Conservation (phyloP, 2,888 invertebrate species). For the Lamellibrachia satsuma region DNA sequence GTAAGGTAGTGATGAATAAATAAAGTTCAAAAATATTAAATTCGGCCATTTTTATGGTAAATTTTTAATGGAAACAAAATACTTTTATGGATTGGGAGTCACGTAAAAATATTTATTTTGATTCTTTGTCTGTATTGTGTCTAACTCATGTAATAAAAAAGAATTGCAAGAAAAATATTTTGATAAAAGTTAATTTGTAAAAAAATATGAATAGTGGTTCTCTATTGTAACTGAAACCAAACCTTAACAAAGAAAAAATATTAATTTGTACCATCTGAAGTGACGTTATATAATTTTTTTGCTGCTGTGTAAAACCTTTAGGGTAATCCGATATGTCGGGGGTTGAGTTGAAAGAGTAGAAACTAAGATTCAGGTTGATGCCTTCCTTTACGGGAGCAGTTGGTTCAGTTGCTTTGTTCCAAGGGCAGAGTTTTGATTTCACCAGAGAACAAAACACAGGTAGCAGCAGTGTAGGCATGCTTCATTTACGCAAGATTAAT, state of each 20-base stretch:
- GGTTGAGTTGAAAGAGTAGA: not conserved
- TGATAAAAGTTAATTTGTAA: not conserved
- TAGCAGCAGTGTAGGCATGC: not conserved
- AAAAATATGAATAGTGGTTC: not conserved
- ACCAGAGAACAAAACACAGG: not conserved
- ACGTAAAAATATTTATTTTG: not conserved
- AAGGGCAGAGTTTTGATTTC: constrained; percentile 10
- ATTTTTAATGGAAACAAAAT: no score
- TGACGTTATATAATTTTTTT: not conserved
- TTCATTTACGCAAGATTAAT: constrained; percentile 13
- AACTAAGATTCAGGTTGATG: not conserved
- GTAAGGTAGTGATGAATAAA: no score
- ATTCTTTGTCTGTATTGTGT: not conserved
- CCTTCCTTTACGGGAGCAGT: not conserved
- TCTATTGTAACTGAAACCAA: not conserved
- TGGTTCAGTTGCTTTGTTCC: not conserved
- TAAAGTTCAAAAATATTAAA: no score
- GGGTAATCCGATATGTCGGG: not conserved
- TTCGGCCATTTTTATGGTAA: no score
- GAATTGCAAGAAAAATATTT: not conserved
- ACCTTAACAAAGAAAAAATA: not conserved
- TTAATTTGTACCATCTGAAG: not conserved
- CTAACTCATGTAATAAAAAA: not conserved
- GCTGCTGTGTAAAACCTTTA: not conserved
- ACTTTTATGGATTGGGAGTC: not conserved